Percentiles rank a stretch among this genome's conserved stretches.
phyloP scores from a whole-genome alignment of 92 coral and sea anemone genomes.

The Metridium senile region DNA sequence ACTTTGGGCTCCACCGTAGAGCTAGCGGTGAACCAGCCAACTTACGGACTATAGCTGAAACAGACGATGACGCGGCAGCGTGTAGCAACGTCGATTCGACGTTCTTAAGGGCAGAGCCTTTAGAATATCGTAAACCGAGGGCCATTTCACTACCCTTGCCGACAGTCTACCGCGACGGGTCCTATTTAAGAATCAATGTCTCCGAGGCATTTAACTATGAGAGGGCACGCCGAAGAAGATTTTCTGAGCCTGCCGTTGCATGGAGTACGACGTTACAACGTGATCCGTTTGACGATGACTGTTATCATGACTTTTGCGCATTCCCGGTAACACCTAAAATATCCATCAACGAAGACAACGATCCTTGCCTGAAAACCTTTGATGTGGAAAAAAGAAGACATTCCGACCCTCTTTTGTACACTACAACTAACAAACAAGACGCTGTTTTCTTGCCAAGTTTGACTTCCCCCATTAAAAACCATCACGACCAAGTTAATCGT shows the following conservation, averaged over 20 bases:
- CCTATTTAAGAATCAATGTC: conserved; percentile 63
- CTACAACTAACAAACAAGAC: not conserved
- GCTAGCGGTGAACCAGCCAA: conserved; percentile 23
- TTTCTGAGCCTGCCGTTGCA: conserved; percentile 42
- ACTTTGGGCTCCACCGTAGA: conserved; percentile 7
- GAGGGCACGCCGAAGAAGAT: conserved; percentile 18
- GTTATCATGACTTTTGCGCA: not conserved
- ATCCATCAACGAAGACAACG: not conserved
- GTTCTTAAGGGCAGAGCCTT: not conserved
- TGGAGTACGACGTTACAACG: conserved; percentile 12
- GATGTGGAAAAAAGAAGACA: conserved; percentile 30
- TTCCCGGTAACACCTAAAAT: not conserved
- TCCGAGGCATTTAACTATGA: conserved; percentile 9
- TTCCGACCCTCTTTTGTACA: conserved; percentile 22
- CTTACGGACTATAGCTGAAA: conserved; percentile 29
- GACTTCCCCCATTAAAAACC: not conserved
- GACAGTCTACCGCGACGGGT: conserved; percentile 79
- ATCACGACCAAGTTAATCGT: not conserved
- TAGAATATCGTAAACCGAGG: conserved; percentile 32
- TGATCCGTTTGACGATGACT: not conserved
- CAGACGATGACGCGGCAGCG: conserved; percentile 13
- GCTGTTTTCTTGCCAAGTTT: not conserved
- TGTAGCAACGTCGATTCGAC: not conserved
- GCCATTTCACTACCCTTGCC: conserved; percentile 79
- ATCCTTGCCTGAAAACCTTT: not conserved